Evolutionary conservation across 2,113 vertebrate genomes (phyloP).

Genomic region (Anoplopoma fimbria): DNA sequence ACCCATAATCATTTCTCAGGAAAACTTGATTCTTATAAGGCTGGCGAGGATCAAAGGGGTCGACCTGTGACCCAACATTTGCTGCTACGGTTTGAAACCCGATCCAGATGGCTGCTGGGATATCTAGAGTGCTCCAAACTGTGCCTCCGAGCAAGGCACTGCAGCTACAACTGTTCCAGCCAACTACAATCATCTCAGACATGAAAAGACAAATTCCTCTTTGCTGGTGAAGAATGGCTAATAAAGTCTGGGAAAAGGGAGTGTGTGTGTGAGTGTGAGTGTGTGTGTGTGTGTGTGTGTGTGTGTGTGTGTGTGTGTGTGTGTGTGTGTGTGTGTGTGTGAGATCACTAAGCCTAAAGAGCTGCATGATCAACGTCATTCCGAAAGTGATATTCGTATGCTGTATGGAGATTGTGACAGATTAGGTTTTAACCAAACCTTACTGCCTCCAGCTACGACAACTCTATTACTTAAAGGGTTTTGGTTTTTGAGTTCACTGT

Average conservation of each 20-base stretch:
- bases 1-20: background rate
- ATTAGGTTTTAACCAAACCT: background rate
- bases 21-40: background rate
- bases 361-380: background rate
- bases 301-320: too few species aligned
- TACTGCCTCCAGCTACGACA: background rate
- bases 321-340: background rate
- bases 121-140: background rate
- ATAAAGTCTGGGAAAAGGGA: slow-evolving; percentile 8
- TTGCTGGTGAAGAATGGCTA: slow-evolving; percentile 2
- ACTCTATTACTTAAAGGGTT: background rate
- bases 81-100: slow-evolving; percentile 22
- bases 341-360: slow-evolving; percentile 4
- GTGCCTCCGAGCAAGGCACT: slow-evolving; percentile 38
- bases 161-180: background rate
- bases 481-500: slow-evolving; percentile 1
- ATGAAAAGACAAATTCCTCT: slow-evolving; percentile 14
- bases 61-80: too few species aligned
- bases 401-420: background rate
- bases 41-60: too few species aligned
- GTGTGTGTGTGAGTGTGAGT: background rate
- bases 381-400: background rate
- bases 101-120: slow-evolving; percentile 7
- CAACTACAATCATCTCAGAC: slow-evolving; percentile 27
- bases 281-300: too few species aligned